Conservation (phyloP, 2,888 invertebrate species). For the Epiblema foenella region DNA sequence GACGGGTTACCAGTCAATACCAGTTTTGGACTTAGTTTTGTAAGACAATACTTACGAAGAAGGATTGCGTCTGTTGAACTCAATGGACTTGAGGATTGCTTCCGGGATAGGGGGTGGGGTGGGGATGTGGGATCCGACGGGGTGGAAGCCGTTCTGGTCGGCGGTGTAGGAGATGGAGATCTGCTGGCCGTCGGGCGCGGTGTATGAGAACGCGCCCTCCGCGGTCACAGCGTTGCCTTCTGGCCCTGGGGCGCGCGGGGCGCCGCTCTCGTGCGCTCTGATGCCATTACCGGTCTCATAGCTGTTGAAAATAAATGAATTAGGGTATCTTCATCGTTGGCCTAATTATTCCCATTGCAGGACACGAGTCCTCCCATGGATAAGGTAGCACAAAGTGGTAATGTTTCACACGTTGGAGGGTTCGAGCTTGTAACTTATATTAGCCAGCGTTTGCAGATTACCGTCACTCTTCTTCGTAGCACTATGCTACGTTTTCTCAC, state of each 20-base stretch:
- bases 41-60: slow-evolving; percentile 78
- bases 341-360: background rate
- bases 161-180: slow-evolving; percentile 88
- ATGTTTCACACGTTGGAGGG: background rate
- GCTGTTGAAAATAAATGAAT: slow-evolving; percentile 58
- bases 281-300: slow-evolving; percentile 89
- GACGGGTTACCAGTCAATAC: no score
- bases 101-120: slow-evolving; percentile 83
- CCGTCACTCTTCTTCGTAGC: background rate
- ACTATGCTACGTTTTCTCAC: no score
- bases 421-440: no score
- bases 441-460: background rate
- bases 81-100: slow-evolving; percentile 82
- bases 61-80: slow-evolving; percentile 78
- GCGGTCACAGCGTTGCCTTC: slow-evolving; percentile 84
- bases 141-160: slow-evolving; percentile 90
- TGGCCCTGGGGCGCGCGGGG: slow-evolving; percentile 82
- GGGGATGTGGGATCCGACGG: slow-evolving; percentile 86
- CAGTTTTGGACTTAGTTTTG: no score
- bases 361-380: background rate
- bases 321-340: background rate
- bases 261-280: slow-evolving; percentile 84
- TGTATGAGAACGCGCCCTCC: slow-evolving; percentile 88
- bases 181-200: slow-evolving; percentile 87
- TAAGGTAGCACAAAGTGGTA: background rate